Conservation (phyloP, 2,888 invertebrate genomes). For the Ypsolopha scabrella region DNA sequence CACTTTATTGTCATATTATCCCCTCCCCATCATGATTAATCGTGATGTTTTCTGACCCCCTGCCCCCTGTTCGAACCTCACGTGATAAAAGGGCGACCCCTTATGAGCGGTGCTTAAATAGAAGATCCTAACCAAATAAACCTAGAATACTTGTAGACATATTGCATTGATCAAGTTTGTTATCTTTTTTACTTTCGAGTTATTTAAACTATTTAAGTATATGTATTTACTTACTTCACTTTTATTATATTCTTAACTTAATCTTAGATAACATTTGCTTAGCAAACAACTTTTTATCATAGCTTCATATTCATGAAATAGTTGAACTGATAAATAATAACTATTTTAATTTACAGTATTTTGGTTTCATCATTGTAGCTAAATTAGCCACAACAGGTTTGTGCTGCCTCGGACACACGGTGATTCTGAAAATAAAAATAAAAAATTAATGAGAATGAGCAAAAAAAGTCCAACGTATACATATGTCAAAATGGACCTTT, state of each 20-base stretch:
- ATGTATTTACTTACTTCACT: neutral
- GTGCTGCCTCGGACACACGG: slow-evolving; percentile 75
- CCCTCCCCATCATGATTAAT: too few species aligned
- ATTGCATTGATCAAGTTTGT: neutral
- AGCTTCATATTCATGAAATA: neutral
- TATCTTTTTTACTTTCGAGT: neutral
- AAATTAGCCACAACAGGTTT: slow-evolving; percentile 76
- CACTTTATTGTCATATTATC: too few species aligned
- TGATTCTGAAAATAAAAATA: slow-evolving; percentile 69
- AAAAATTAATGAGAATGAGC: too few species aligned
- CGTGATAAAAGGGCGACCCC: too few species aligned
- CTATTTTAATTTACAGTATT: slow-evolving; percentile 33
- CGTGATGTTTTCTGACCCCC: too few species aligned
- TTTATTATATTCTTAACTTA: neutral
- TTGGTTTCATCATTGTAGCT: slow-evolving; percentile 60
- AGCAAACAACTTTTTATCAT: neutral
- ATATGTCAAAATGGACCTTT: too few species aligned
- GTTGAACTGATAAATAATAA: neutral
- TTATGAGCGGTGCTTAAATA: too few species aligned
- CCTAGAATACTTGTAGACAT: neutral
- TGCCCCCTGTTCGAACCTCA: too few species aligned
- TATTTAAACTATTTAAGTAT: neutral
- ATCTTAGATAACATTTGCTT: neutral
- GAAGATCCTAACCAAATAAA: neutral
- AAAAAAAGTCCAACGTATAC: too few species aligned